A percentile compares a stretch with the other conserved stretches of the same genome.
Conservation (phyloP, 2,113 vertebrate species). For the Zonotrichia leucophrys region DNA sequence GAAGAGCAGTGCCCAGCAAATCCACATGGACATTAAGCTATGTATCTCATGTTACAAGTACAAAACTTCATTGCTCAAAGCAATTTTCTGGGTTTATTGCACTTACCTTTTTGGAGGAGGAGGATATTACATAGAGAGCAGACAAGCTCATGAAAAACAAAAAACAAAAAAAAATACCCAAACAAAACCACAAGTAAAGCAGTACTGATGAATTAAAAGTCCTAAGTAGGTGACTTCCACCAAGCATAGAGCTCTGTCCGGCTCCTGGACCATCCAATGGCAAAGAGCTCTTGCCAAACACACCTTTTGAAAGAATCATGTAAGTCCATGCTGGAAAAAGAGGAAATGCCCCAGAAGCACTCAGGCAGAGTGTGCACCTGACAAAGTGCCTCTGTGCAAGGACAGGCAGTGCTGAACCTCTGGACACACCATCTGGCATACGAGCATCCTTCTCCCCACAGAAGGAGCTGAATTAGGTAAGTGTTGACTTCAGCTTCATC, state of each 20-base stretch:
- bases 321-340: neutral
- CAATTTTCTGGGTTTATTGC: neutral
- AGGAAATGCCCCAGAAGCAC: neutral
- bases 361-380: fast-evolving
- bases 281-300: neutral
- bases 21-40: neutral
- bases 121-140: neutral
- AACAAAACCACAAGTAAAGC: neutral
- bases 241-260: neutral
- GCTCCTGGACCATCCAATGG: fast-evolving
- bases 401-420: neutral
- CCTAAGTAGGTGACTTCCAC: neutral
- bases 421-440: neutral
- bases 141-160: neutral
- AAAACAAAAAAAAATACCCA: too few relatives aligned
- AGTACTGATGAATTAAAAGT: neutral
- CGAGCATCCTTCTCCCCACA: neutral
- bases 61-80: neutral
- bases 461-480: neutral
- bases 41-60: fast-evolving
- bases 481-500: neutral
- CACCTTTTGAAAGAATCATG: fast-evolving
- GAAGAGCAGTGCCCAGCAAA: neutral
- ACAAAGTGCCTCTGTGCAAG: neutral
- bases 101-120: neutral